Evolutionary conservation across 2,113 vertebrate species (phyloP), one percentile per base, ranked within the genome.

Genomic region (Caranx ignobilis): DNA sequence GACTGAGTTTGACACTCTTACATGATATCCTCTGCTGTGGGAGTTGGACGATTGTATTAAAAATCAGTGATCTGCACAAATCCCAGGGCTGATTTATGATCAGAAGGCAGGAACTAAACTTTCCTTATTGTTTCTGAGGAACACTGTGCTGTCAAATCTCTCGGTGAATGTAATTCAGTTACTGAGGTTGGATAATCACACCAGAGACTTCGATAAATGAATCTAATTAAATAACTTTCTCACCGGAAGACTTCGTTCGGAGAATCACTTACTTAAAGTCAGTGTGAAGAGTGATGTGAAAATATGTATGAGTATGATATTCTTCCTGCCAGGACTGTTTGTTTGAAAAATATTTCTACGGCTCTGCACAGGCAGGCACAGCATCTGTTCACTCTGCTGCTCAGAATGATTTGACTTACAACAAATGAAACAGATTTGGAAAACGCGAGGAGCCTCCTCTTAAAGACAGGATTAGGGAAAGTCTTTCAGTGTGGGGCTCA

Each of bases 201-300:
- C 13, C n/a, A 35, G 48, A 65, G 79, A 68, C 61, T 71, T 41
- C 63, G 59, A 81, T 63, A 37, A 73, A 81, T 67, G 5, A 56
- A 75, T 21, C 6, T 52, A 70, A 79, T 69, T 41, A 45, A 69
- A 78, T 79, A 52, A 67, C n/a, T 70, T 83, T 68, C 71, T 84
- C 35, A 55, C 21, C 39, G 32, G 39, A 62, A 66, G 26, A 61
- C 63, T 69, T 59, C 34, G 67, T 52, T 43, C 54, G 19, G 31
- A 26, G 55, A 75, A 77, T 64, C 1, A 13, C 64, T 65, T 39
- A 79, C 79, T 45, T 47, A 47, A 67, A 41, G 12, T 52, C 41
- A 32, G 5, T 9, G 15, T 39, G 26, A 66, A 4, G 52, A 57
- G n/a, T n/a, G 15, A 75, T 18, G 70, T 48, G 26, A 66, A 83